These are phyloP conservation scores for Spodoptera exigua DNA, from an alignment of 2,888 invertebrate genomes.

Conservation along the genomic window DNA sequence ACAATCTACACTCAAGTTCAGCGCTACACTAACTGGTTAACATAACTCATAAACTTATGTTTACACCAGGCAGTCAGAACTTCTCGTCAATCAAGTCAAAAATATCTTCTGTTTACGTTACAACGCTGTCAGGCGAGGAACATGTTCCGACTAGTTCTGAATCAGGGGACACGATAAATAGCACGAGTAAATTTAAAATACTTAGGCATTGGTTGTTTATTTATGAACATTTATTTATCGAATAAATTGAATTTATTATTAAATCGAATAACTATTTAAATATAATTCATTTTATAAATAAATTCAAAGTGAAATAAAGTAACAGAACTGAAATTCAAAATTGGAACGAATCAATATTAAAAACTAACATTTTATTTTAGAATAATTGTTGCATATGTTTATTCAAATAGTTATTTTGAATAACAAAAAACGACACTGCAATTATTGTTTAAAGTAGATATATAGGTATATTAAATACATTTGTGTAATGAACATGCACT, in stretches of 20 bases:
- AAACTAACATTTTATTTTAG: no score
- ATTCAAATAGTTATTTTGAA: no score
- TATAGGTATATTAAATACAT: conserved; percentile 21
- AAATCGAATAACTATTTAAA: no score
- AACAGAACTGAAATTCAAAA: no score
- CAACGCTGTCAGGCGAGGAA: conserved; percentile 64
- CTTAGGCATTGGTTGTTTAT: neutral
- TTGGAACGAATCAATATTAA: no score
- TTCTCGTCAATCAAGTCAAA: conserved; percentile 75
- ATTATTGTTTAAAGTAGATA: neutral
- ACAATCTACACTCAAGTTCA: conserved; percentile 13
- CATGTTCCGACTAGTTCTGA: conserved; percentile 56
- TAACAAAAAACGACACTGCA: no score
- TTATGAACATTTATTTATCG: no score
- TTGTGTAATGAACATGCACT: conserved; percentile 36
- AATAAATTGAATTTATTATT: no score
- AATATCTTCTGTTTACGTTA: conserved; percentile 77
- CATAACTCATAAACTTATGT: conserved; percentile 66
- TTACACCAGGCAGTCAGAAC: conserved; percentile 59
- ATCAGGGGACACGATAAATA: conserved; percentile 47
- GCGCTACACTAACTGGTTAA: conserved; percentile 41
- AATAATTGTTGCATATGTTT: no score
- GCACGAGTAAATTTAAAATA: conserved; percentile 11
- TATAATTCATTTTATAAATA: no score
- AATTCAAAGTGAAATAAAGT: no score